Conservation (phyloP, 1,140 invertebrate species). For the Amphibalanus amphitrite region DNA sequence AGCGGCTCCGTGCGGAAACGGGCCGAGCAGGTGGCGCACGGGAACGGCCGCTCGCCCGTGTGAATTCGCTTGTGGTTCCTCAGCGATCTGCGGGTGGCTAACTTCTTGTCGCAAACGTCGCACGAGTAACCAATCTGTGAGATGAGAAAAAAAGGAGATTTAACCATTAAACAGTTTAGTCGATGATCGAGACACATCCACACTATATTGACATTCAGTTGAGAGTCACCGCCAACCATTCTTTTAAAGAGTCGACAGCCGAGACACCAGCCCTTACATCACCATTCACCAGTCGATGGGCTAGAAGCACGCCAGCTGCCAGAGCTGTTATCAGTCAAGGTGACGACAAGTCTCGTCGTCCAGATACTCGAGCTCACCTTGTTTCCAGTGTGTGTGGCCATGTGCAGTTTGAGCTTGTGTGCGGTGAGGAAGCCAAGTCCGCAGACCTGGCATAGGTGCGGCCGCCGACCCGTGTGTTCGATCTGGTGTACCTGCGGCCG, state of each 20-base stretch:
- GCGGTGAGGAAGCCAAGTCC: neutral
- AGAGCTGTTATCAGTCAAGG: no score
- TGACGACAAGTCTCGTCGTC: no score
- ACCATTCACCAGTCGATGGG: no score
- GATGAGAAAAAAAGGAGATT: neutral
- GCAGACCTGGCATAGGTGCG: constrained; percentile 32
- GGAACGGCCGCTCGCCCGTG: constrained; percentile 9
- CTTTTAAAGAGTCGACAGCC: no score
- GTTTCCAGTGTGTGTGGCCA: neutral
- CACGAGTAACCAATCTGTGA: neutral
- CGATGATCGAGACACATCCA: no score
- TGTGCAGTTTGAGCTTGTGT: neutral
- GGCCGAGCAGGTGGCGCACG: neutral
- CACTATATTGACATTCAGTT: no score
- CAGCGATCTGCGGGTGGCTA: constrained; percentile 11
- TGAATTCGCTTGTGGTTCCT: constrained; percentile 13
- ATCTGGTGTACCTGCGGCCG: constrained; percentile 16
- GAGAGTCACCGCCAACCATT: no score
- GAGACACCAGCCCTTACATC: no score
- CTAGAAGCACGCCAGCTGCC: no score
- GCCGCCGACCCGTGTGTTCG: constrained; percentile 41
- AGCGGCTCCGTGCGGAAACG: constrained; percentile 1
- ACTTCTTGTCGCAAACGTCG: constrained; percentile 12
- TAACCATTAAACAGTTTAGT: no score
- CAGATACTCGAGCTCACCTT: no score